phyloP scores from a whole-genome alignment of 2,888 invertebrate species.

The Urechis unicinctus region DNA sequence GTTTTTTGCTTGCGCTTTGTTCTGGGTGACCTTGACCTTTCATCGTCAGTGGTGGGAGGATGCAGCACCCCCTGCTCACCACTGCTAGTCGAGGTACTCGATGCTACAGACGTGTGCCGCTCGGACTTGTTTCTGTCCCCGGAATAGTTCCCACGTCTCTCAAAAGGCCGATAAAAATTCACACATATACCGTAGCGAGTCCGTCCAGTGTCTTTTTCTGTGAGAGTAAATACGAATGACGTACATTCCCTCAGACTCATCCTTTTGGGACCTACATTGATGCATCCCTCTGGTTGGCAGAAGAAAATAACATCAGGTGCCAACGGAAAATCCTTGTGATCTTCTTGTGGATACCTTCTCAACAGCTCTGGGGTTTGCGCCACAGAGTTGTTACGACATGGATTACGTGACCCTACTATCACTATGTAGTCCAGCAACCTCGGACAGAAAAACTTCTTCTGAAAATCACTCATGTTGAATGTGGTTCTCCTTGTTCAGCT shows the following conservation, averaged over 20 bases:
- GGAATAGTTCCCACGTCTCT: conserved; percentile 28
- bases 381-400: conserved; percentile 52
- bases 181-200: conserved; percentile 86
- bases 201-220: conserved; percentile 92
- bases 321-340: conserved; percentile 93
- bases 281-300: conserved; percentile 98
- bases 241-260: conserved; percentile 70
- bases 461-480: conserved; percentile 5
- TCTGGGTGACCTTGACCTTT: conserved; percentile 34
- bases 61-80: conserved; percentile 12
- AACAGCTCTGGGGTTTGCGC: conserved; percentile 85
- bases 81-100: conserved; percentile 10
- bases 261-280: conserved; percentile 71
- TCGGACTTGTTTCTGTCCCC: conserved; percentile 27
- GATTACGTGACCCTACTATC: conserved; percentile 81
- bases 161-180: conserved; percentile 90
- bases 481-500: no score
- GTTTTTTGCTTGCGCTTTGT: conserved; percentile 36
- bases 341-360: conserved; percentile 82
- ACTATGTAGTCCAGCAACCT: conserved; percentile 82
- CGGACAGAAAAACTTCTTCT: conserved; percentile 55
- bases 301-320: conserved; percentile 98
- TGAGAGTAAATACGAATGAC: conserved; percentile 95
- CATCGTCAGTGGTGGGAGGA: background rate
- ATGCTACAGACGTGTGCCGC: conserved; percentile 17